Percentiles rank a stretch among this genome's conserved stretches.
phyloP scores from a whole-genome alignment of 2,888 invertebrate genomes.

The Gryllus longicercus region DNA sequence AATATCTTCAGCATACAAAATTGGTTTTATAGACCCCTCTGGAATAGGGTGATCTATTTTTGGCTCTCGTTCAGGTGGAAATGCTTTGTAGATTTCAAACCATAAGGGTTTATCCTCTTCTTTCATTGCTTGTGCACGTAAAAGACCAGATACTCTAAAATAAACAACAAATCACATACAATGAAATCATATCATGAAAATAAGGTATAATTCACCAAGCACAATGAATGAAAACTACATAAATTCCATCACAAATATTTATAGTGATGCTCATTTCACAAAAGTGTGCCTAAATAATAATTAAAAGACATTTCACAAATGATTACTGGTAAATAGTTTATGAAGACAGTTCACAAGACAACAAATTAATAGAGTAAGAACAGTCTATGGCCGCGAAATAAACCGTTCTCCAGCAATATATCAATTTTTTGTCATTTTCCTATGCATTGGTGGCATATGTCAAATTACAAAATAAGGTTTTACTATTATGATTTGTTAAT shows the following conservation, averaged over 20 bases:
- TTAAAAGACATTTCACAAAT: too few species aligned
- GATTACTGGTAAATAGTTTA: too few species aligned
- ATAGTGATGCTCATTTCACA: too few species aligned
- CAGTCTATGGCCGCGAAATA: too few species aligned
- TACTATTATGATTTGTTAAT: slow-evolving; percentile 33
- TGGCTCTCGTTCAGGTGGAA: slow-evolving; percentile 85
- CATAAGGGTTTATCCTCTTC: slow-evolving; percentile 84
- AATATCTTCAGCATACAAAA: slow-evolving; percentile 80
- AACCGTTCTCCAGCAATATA: too few species aligned
- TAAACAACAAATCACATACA: slow-evolving; percentile 39
- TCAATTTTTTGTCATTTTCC: background rate
- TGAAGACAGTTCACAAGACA: too few species aligned
- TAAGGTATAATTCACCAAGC: background rate
- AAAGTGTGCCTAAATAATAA: too few species aligned
- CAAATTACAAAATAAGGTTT: background rate
- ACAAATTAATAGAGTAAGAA: too few species aligned
- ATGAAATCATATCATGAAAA: slow-evolving; percentile 24
- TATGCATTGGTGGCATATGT: background rate
- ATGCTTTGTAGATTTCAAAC: slow-evolving; percentile 87
- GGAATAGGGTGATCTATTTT: slow-evolving; percentile 65
- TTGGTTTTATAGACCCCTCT: slow-evolving; percentile 59
- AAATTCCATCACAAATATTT: too few species aligned
- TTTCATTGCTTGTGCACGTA: slow-evolving; percentile 75
- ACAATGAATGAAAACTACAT: background rate
- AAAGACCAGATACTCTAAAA: slow-evolving; percentile 69